Base-by-base conservation (phyloP, 2,797 vertebrate genomes). In the Gadopsis marmoratus region DNA sequence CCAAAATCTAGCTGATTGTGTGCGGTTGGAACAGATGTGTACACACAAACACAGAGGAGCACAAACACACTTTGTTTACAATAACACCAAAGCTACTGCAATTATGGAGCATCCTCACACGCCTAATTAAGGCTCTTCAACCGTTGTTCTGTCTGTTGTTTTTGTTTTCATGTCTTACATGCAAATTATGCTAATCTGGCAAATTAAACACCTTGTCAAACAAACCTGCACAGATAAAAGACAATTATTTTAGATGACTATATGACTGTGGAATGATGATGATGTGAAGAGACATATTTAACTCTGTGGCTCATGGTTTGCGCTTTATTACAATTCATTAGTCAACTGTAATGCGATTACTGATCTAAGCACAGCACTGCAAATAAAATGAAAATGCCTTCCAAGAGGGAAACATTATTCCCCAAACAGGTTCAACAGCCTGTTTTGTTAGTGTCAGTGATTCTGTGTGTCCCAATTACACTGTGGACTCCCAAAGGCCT, bases 161-260 rank as follows among this genome's bases (percentile, higher is more conserved):
- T 89, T 83, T 67, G 61, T 78, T 88, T 88, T 89, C 78, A 81
- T 87, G 66, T 87, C 62, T 64, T 79, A 67, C 65, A 74, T 79
- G 82, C 55, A 86, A 84, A 93, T 94, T 65, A 87, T 80, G 81
- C 68, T 87, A 92, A 93, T 91, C 69, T 69, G 50, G n/a, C 58
- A 79, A 93, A 93, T 92, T 88, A 87, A 89, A 92, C 75, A 89
- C 39, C 76, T 75, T 79, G 65, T 90, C 74, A 90, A 88, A 92
- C 83, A 87, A 78, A 89, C 76, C 84, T 0, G 13, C 83, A 78
- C 78, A 56, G 82, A 93, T 76, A 23, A 87, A 76, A 88, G 68
- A 68, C 61, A 86, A 85, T 88, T 63, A 41, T 71, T 13, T 78
- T 29, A 33, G 63, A 68, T 51, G 35, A 45, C 51, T 74, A 1